These are phyloP conservation scores for Temnothorax nylanderi DNA, from an alignment of 1,140 invertebrate genomes.

Conservation along the genomic window DNA sequence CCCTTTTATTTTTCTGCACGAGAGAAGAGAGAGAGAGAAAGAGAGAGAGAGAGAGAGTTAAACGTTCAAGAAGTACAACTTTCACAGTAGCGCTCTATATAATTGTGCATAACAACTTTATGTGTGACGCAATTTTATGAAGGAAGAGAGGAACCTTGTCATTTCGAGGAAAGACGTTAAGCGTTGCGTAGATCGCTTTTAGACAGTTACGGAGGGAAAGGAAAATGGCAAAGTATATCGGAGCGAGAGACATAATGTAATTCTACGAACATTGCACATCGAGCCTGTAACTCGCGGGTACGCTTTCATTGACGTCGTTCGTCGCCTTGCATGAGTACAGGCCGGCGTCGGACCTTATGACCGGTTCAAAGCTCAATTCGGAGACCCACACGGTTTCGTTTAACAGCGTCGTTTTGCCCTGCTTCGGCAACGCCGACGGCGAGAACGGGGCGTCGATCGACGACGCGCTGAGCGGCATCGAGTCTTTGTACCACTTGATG, in stretches of 20 bases:
- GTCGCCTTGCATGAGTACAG: slow-evolving; percentile 93
- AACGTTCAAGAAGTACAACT: background rate
- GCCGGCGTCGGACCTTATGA: slow-evolving; percentile 89
- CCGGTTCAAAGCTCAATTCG: slow-evolving; percentile 90
- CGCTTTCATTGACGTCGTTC: slow-evolving; percentile 92
- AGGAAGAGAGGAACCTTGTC: background rate
- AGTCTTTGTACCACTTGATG: slow-evolving; percentile 91
- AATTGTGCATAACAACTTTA: slow-evolving; percentile 4
- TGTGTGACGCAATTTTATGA: background rate
- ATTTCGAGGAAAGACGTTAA: slow-evolving; percentile 14
- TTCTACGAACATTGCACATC: slow-evolving; percentile 92
- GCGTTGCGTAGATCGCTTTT: background rate
- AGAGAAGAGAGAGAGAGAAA: too few relatives aligned
- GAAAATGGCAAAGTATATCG: background rate
- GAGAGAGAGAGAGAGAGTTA: background rate
- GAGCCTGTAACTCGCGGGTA: slow-evolving; percentile 91
- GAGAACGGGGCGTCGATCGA: slow-evolving; percentile 41
- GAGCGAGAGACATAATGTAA: slow-evolving; percentile 8
- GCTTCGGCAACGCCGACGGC: slow-evolving; percentile 22
- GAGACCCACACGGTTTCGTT: slow-evolving; percentile 82
- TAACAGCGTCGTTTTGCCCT: slow-evolving; percentile 68
- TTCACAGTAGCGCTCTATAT: background rate
- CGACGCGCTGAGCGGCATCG: slow-evolving; percentile 66
- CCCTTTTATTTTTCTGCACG: background rate
- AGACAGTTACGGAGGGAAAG: background rate